Conservation (phyloP, 2,888 invertebrate genomes). For the Branchipolynoe longqiensis region DNA sequence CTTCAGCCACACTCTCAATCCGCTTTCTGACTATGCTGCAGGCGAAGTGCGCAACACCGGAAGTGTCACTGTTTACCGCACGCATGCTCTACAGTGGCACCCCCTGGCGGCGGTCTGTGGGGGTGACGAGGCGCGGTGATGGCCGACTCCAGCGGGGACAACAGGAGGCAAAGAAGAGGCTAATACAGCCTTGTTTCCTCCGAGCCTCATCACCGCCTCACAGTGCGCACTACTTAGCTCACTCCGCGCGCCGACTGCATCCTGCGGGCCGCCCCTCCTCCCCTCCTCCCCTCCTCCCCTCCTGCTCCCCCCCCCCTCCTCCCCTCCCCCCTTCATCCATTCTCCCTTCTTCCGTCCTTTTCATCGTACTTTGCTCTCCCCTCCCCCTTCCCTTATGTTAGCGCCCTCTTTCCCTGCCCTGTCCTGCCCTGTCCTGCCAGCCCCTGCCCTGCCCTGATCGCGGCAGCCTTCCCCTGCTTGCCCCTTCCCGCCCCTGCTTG, state of each 20-base stretch:
- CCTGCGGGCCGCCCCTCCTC: neutral
- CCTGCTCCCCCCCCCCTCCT: no score
- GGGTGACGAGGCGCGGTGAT: neutral
- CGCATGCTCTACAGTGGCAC: no score
- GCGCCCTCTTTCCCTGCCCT: neutral
- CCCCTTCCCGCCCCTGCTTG: neutral
- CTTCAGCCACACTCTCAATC: no score
- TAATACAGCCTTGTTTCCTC: neutral
- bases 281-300: no score
- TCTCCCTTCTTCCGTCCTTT: no score
- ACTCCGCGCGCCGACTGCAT: neutral
- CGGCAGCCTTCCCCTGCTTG: conserved; percentile 8
- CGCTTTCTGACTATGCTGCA: no score
- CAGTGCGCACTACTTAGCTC: neutral
- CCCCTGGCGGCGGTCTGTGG: neutral
- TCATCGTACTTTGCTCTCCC: no score
- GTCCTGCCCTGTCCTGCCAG: neutral
- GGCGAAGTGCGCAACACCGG: no score
- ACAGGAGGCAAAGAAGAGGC: neutral
- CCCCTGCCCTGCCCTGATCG: neutral
- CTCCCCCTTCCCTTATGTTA: no score
- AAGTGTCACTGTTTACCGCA: no score
- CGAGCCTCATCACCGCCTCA: neutral
- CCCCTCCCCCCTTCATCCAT: no score
- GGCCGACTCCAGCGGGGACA: neutral